phyloP scores from a whole-genome alignment of 2,113 vertebrate species.

The Tichodroma muraria region DNA sequence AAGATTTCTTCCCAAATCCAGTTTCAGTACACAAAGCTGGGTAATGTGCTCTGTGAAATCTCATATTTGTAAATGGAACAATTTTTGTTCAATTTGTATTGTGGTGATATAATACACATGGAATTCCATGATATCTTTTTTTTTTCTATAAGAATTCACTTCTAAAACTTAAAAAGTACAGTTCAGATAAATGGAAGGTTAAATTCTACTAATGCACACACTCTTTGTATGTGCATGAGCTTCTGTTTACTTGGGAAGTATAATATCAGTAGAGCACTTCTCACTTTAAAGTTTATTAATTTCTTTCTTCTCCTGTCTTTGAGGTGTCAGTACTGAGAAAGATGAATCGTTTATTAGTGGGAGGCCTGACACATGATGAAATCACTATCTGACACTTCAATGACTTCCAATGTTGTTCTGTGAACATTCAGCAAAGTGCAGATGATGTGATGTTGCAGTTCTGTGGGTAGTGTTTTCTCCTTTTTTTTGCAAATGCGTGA shows the following conservation, averaged over 20 bases:
- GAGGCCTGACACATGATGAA: conserved; percentile 44
- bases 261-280: conserved; percentile 8
- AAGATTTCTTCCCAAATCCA: background rate
- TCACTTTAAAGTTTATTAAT: conserved; percentile 52
- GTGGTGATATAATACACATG: background rate
- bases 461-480: background rate
- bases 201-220: background rate
- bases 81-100: background rate
- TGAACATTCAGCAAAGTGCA: conserved; percentile 31
- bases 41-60: background rate
- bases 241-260: conserved; percentile 30
- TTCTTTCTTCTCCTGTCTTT: conserved; percentile 22
- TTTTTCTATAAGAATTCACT: background rate
- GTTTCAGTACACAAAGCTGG: background rate
- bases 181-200: conserved; percentile 1
- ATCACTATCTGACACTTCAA: conserved; percentile 46
- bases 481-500: background rate
- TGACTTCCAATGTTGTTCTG: conserved; percentile 25
- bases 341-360: conserved; percentile 67
- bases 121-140: background rate
- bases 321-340: background rate
- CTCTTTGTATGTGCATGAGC: background rate
- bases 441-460: conserved; percentile 40
- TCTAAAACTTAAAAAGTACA: background rate
- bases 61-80: background rate